A percentile compares a stretch with the other conserved stretches of the same genome.
These are phyloP conservation scores for Coenobita brevimanus DNA, from an alignment of 1,140 invertebrate genomes.

Conservation along the genomic window DNA sequence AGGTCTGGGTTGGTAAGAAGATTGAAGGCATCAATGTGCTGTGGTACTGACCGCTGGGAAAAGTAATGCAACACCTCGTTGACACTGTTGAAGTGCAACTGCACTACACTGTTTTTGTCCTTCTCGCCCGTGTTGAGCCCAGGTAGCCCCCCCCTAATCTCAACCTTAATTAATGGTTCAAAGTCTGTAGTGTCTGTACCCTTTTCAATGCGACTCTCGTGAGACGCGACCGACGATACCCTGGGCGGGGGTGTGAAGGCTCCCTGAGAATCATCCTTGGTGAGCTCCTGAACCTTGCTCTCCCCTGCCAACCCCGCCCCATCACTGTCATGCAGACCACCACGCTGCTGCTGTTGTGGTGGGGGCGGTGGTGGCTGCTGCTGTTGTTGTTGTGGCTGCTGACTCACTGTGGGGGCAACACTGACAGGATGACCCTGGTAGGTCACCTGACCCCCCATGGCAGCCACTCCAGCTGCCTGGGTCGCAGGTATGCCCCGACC, in stretches of 20 bases:
- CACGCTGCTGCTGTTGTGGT: constrained; percentile 59
- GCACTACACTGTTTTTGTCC: constrained; percentile 68
- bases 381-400: constrained; percentile 65
- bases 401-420: constrained; percentile 53
- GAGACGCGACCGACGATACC: constrained; percentile 65
- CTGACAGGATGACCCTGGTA: constrained; percentile 66
- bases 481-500: constrained; percentile 61
- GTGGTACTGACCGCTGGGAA: constrained; percentile 68
- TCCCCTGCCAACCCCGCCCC: constrained; percentile 54
- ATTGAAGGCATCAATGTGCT: constrained; percentile 69
- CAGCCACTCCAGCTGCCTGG: constrained; percentile 63
- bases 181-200: constrained; percentile 69
- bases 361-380: constrained; percentile 41
- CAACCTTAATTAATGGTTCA: constrained; percentile 69
- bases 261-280: constrained; percentile 68
- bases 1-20: constrained; percentile 68
- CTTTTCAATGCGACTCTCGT: constrained; percentile 66
- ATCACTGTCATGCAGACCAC: constrained; percentile 58
- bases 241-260: constrained; percentile 69
- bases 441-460: constrained; percentile 66
- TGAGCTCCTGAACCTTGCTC: constrained; percentile 68
- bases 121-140: constrained; percentile 67
- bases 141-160: constrained; percentile 68
- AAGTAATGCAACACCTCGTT: constrained; percentile 69
- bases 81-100: constrained; percentile 69